Base-by-base conservation (phyloP, 2,113 vertebrate species). In the Typhlomys cinereus region DNA sequence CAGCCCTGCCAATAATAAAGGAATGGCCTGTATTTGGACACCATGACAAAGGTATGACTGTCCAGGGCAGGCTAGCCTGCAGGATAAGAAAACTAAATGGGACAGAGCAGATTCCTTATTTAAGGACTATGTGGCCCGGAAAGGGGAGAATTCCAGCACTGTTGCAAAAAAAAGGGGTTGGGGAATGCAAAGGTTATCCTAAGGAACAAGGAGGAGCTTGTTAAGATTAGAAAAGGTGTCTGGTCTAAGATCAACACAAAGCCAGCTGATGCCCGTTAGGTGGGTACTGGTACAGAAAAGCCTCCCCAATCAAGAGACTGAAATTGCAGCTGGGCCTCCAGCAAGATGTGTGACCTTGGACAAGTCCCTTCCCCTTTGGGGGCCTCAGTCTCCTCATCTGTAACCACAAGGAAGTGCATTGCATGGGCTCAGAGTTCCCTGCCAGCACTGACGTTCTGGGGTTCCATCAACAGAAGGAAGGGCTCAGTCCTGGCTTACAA, bases 261-360 rank as follows among this genome's bases (percentile, higher is more conserved):
- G 74, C 46, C 4, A 75, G 59, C 5, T 57, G 85, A 82, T 81
- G 61, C 41, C 62, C 46, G 52, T 59, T 69, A 88, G 61, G 50
- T 48, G 73, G 48, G 62, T 31, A 93, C 79, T 71, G 70, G 78
- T 69, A 94, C 88, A 73, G 31, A 90, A 74, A 46, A 86, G 59
- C 64, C 81, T 75, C 89, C 90, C 64, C 93, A 92, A 69, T 90
- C 82, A 36, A 66, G 74, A 94, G 86, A 83, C 85, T n/a, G 41
- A 62, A 70, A 62, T 34, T 93, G 89, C 94, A 94, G 83, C 80
- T 59, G 83, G 91, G 86, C 95, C 89, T 93, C 91, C 75, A 91
- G 57, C 39, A 93, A 80, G 27, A 78, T 89, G 84, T 89, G 89
- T 97, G 96, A 97, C 96, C 96, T 97, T 97, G 96, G 96, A 89